These are phyloP conservation scores for Saccostrea cuccullata DNA, from an alignment of 1,140 invertebrate genomes.

Conservation along the genomic window DNA sequence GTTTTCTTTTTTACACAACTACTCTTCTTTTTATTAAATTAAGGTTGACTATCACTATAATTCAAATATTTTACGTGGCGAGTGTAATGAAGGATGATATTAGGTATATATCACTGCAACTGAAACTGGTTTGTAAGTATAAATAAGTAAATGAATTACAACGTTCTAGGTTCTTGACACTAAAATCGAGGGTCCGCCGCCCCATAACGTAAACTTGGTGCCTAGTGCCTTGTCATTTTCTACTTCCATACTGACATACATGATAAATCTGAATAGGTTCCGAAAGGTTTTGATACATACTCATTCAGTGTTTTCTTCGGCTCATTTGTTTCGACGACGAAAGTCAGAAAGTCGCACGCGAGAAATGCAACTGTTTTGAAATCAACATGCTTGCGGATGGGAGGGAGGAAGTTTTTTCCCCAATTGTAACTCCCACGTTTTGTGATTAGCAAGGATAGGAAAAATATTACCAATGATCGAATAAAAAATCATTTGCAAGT, in stretches of 20 bases:
- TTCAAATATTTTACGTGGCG: not conserved
- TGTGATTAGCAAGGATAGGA: too few species aligned
- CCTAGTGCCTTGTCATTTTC: not conserved
- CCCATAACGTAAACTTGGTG: not conserved
- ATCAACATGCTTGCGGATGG: not conserved
- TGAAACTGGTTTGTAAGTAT: not conserved
- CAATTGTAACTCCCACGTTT: too few species aligned
- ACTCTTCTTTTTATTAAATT: not conserved
- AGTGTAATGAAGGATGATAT: not conserved
- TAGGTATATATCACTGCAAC: not conserved
- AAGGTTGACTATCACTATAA: not conserved
- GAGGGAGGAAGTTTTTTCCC: not conserved
- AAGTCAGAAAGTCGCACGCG: not conserved
- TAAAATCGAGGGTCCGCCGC: not conserved
- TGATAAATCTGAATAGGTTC: slow-evolving; percentile 20
- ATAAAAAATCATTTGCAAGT: too few species aligned
- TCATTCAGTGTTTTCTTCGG: not conserved
- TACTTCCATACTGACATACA: not conserved
- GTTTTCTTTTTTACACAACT: too few species aligned
- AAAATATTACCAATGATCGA: too few species aligned
- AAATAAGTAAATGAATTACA: not conserved
- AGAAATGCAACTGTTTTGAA: not conserved
- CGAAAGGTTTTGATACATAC: slow-evolving; percentile 6
- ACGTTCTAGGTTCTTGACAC: slow-evolving; percentile 8
- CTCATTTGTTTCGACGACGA: not conserved